Conservation (phyloP, 1,140 invertebrate genomes). For the Zaprionus nigranus region DNA sequence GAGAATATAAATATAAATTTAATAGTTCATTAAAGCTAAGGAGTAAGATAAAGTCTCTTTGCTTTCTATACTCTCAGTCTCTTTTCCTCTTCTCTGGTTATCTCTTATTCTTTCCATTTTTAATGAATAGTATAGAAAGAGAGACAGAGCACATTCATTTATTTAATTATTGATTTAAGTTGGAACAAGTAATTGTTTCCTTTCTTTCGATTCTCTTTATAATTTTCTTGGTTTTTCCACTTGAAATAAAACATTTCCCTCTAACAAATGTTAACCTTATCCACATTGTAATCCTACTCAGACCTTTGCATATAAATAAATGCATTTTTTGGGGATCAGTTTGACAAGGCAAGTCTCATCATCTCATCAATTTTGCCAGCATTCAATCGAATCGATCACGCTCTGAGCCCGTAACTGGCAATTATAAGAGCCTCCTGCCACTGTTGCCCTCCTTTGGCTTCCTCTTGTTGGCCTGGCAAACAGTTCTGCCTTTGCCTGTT, state of each 20-base stretch:
- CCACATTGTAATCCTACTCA: background rate
- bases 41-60: no score
- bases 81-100: no score
- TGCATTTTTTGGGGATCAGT: background rate
- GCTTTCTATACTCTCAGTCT: background rate
- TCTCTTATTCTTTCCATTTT: no score
- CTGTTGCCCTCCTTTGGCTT: background rate
- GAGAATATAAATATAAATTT: no score
- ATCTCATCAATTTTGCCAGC: constrained; percentile 18
- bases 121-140: background rate
- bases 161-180: no score
- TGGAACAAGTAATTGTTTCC: background rate
- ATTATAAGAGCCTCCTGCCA: constrained; percentile 17
- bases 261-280: background rate
- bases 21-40: no score
- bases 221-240: background rate
- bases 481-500: constrained; percentile 25
- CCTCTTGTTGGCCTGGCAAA: constrained; percentile 22
- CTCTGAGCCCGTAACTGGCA: constrained; percentile 33
- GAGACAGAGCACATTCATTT: no score
- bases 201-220: background rate
- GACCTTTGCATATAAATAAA: background rate
- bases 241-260: background rate
- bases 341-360: background rate
- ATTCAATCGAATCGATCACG: constrained; percentile 58